These are phyloP conservation scores for Lepidurus packardi DNA, from an alignment of 1,140 invertebrate species.

Conservation along the genomic window DNA sequence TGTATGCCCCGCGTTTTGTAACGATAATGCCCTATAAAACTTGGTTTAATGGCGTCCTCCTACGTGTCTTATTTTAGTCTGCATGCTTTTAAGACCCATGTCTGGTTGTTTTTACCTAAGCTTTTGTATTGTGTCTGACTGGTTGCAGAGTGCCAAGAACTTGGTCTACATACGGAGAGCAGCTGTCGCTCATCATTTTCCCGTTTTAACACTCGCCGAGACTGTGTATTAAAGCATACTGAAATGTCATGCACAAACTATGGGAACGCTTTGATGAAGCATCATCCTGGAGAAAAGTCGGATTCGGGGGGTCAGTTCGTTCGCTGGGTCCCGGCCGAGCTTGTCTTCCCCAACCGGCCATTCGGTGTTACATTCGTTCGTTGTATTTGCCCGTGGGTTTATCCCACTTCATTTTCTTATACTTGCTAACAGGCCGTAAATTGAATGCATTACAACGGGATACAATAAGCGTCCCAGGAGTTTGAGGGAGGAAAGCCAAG, in stretches of 20 bases:
- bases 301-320: not conserved
- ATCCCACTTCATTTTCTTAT: too few relatives aligned
- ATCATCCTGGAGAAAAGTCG: not conserved
- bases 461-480: too few relatives aligned
- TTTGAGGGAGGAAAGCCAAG: too few relatives aligned
- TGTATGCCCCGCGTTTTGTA: not conserved
- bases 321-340: not conserved
- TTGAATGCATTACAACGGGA: too few relatives aligned
- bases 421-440: too few relatives aligned
- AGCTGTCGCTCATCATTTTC: conserved; percentile 21
- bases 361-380: too few relatives aligned
- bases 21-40: not conserved
- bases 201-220: not conserved
- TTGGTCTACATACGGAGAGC: not conserved
- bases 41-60: not conserved
- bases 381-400: too few relatives aligned
- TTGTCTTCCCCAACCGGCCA: not conserved
- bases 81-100: not conserved
- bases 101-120: conserved; percentile 11
- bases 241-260: conserved; percentile 1
- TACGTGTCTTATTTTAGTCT: not conserved
- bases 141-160: conserved; percentile 3
- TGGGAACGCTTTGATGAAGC: not conserved
- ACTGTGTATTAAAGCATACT: not conserved
- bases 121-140: conserved; percentile 8